Conservation (phyloP, 2,888 invertebrate species). For the Orthonychiurus folsomi region DNA sequence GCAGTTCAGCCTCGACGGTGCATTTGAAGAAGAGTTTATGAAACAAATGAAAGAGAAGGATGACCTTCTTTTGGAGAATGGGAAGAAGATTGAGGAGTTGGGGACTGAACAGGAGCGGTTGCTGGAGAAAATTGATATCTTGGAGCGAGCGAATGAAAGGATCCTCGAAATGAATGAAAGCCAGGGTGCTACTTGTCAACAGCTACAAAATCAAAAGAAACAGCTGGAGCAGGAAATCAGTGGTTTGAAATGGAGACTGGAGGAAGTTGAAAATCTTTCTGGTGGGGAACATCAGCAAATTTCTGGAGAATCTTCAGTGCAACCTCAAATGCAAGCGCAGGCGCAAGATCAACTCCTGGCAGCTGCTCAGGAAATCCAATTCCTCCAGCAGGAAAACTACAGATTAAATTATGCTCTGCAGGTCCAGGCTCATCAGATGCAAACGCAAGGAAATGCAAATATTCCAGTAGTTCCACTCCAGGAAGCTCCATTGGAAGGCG, state of each 20-base stretch:
- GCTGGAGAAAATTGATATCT: conserved; percentile 60
- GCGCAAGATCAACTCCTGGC: background rate
- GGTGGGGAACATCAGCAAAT: no score
- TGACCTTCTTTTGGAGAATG: conserved; percentile 55
- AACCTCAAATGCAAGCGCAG: background rate
- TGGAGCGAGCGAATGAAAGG: conserved; percentile 65
- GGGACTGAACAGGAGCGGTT: conserved; percentile 59
- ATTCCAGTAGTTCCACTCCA: background rate
- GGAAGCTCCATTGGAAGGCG: background rate
- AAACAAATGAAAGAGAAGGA: conserved; percentile 50
- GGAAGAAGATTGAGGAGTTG: conserved; percentile 55
- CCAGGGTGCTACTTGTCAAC: conserved; percentile 64
- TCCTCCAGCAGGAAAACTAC: conserved; percentile 21
- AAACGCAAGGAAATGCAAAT: background rate
- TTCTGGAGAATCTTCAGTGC: background rate
- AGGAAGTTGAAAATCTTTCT: conserved; percentile 29
- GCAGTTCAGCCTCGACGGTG: conserved; percentile 59
- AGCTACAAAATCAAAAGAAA: conserved; percentile 62
- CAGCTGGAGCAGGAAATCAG: conserved; percentile 60
- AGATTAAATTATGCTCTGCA: background rate
- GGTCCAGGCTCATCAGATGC: background rate
- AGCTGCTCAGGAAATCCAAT: conserved; percentile 19
- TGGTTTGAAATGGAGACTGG: conserved; percentile 44
- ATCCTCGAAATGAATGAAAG: conserved; percentile 72
- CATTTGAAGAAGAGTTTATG: conserved; percentile 72